Percentiles rank a stretch among this genome's conserved stretches.
These are phyloP conservation scores for Papilio machaon DNA, from an alignment of 1,140 invertebrate genomes.

Conservation along the genomic window DNA sequence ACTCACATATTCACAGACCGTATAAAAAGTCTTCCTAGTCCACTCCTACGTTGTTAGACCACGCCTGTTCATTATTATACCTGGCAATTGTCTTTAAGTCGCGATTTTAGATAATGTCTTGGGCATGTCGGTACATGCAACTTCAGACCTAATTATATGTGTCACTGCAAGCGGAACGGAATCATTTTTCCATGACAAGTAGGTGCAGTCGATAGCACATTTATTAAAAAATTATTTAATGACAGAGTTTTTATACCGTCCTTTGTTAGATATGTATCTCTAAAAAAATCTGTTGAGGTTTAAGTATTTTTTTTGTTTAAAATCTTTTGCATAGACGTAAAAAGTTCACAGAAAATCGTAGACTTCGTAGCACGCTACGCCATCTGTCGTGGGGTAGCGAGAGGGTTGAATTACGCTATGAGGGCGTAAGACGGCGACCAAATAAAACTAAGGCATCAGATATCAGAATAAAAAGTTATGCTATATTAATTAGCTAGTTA, in stretches of 20 bases:
- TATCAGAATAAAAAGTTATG: slow-evolving; percentile 42
- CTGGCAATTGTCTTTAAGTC: slow-evolving; percentile 36
- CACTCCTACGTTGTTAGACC: slow-evolving; percentile 38
- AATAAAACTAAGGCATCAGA: slow-evolving; percentile 30
- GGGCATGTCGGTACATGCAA: slow-evolving; percentile 35
- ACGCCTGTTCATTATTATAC: slow-evolving; percentile 39
- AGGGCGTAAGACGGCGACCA: slow-evolving; percentile 5
- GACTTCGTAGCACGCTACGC: slow-evolving; percentile 56
- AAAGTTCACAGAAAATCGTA: not conserved
- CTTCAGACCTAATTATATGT: slow-evolving; percentile 34
- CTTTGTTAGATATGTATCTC: not conserved
- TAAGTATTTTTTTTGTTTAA: slow-evolving; percentile 14
- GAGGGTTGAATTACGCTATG: slow-evolving; percentile 36
- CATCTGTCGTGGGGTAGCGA: slow-evolving; percentile 76
- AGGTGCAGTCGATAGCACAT: not conserved
- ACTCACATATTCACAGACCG: slow-evolving; percentile 28
- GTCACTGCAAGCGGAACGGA: not conserved
- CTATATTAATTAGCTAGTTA: not conserved
- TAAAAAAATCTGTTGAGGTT: not conserved
- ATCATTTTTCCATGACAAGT: slow-evolving; percentile 32
- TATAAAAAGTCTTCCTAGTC: slow-evolving; percentile 34
- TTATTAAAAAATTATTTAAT: slow-evolving; percentile 20
- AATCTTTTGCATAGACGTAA: not conserved
- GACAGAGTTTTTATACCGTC: not conserved
- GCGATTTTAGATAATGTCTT: slow-evolving; percentile 40